Conservation (phyloP, 2,113 vertebrate species). For the Zeus faber region DNA sequence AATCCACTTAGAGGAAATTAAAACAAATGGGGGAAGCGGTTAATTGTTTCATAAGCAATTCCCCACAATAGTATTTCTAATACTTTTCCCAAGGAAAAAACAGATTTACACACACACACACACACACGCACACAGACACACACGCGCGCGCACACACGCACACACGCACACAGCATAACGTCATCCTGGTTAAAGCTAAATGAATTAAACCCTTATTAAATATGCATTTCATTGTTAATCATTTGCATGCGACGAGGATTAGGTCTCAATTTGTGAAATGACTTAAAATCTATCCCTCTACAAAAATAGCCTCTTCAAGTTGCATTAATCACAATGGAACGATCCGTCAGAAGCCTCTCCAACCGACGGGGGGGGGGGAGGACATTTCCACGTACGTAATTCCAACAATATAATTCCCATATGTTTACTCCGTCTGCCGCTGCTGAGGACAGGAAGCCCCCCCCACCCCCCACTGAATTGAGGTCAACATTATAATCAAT, state of each 20-base stretch:
- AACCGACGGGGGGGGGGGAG: too few relatives aligned
- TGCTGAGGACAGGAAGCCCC: constrained; percentile 33
- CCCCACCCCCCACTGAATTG: constrained; percentile 7
- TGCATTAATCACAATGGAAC: constrained; percentile 55
- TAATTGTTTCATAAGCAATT: constrained; percentile 77
- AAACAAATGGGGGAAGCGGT: constrained; percentile 71
- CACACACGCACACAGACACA: too few relatives aligned
- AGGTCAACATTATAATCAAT: constrained; percentile 15
- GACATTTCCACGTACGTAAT: constrained; percentile 25
- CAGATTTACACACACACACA: constrained; percentile 40
- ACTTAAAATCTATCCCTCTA: constrained; percentile 64
- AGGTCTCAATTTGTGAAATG: constrained; percentile 76
- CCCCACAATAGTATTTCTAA: constrained; percentile 64
- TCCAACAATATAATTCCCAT: constrained; percentile 43
- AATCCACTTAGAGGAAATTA: constrained; percentile 79
- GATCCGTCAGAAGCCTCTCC: constrained; percentile 41
- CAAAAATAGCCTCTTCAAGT: constrained; percentile 69
- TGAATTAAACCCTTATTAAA: constrained; percentile 75
- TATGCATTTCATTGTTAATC: constrained; percentile 78
- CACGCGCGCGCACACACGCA: constrained; percentile 15
- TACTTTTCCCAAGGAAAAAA: constrained; percentile 32
- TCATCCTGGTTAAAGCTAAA: constrained; percentile 63
- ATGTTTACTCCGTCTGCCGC: constrained; percentile 60
- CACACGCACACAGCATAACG: constrained; percentile 28
- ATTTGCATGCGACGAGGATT: constrained; percentile 75